Evolutionary conservation across 1,140 invertebrate species (phyloP), one percentile per base, ranked within the genome.

Genomic region (Mylabris phalerata): DNA sequence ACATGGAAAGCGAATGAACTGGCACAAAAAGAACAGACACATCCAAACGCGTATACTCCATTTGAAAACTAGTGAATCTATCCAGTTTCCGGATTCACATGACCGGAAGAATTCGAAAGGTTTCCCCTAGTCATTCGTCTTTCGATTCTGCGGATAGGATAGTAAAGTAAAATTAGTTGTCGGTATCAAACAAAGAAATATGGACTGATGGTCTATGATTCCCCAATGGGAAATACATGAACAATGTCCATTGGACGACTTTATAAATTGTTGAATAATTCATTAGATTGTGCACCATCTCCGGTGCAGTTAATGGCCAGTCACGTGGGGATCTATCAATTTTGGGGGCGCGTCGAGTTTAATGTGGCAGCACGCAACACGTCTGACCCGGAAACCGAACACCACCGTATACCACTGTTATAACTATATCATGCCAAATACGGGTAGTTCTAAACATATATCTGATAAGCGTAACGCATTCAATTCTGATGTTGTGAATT

Each of bases 171-270:
- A 32, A 32, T 32, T 32, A 32, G 46, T 47, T 50, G 45, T 24
- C 46, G 54, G 62, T 60, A 64, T 66, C 64, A 66, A 64, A 66
- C 62, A 64, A 66, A 62, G 56, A 66, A 58, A 62, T 66, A 66
- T 66, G 49, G 64, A 56, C 54, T 54, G 32, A 32, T 32, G 0
- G 47, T 42, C 47, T 50, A 50, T 55, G 60, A 56, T 43, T 51
- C 57, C 57, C 60, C 11, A 32, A 9, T 54, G 63, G 63, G 58
- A 59, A 48, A 46, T 48, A 60, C 51, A 60, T 55, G 60, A 58
- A 47, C 55, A 56, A 52, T 55, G 57, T 50, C 46, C 46, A 24
- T 39, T 5, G 32, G 41, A 38, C 47, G 51, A 43, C 44, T 27
- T 45, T 47, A 57, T 47, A 54, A 40, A 32, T 32, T 51, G 43